Percentiles rank a stretch among this genome's conserved stretches.
Evolutionary conservation across 2,113 vertebrate genomes (phyloP).

Genomic region (Ptyas mucosa): DNA sequence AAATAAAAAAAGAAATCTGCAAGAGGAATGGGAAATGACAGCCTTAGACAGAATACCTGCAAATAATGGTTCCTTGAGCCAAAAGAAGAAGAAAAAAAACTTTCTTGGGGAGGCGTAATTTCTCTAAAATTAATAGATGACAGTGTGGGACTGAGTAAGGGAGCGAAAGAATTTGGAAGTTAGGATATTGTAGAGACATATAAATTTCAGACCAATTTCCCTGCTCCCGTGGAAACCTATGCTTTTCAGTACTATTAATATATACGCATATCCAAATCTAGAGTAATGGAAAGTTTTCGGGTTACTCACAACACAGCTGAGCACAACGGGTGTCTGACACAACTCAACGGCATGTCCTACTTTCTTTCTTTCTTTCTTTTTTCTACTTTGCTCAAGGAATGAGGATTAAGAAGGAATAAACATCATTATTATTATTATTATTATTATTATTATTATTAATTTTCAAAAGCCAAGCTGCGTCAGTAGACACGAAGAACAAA

Average conservation of each 20-base stretch:
- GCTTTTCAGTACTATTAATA: not conserved
- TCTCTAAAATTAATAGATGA: not conserved
- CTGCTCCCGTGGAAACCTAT: not conserved
- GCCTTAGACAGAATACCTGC: not conserved
- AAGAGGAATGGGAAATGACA: not conserved
- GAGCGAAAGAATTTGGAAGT: not conserved
- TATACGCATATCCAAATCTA: not conserved
- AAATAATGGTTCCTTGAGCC: not conserved
- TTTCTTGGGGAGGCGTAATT: not conserved
- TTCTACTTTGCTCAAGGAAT: not conserved
- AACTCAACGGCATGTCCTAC: not conserved
- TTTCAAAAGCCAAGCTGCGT: not conserved
- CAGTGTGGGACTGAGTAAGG: not conserved
- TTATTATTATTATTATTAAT: not conserved
- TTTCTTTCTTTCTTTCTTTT: not conserved
- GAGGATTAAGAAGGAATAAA: conserved; percentile 11
- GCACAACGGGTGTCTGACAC: not conserved
- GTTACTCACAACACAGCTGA: not conserved
- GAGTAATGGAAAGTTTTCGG: not conserved
- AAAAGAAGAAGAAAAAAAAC: not conserved
- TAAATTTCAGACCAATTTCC: not conserved
- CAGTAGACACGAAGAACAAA: not conserved
- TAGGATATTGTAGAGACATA: too few species aligned
- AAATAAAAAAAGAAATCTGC: not conserved
- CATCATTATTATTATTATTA: not conserved